phyloP scores from a whole-genome alignment of 1,140 invertebrate genomes.

The Carposina sasakii region DNA sequence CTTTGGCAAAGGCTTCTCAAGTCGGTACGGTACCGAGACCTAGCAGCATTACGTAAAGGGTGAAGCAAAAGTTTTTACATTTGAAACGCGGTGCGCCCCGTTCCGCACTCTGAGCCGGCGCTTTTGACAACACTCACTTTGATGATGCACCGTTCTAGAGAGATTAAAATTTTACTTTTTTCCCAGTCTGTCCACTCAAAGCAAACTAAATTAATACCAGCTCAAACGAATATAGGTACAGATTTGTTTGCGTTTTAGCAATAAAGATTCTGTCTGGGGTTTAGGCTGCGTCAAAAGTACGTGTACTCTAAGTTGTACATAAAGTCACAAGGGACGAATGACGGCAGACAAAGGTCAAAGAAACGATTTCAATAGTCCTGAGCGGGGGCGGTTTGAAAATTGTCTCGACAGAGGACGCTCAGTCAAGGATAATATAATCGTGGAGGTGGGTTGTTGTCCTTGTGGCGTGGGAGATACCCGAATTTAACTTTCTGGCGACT shows the following conservation, averaged over 20 bases:
- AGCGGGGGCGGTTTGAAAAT: conserved; percentile 51
- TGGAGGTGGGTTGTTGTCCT: conserved; percentile 36
- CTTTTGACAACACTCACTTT: conserved; percentile 64
- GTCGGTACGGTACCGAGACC: conserved; percentile 35
- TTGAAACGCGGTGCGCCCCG: conserved; percentile 50
- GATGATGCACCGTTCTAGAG: conserved; percentile 43
- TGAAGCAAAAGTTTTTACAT: conserved; percentile 67
- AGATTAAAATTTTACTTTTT: conserved; percentile 61
- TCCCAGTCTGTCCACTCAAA: conserved; percentile 44
- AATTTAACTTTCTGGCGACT: conserved; percentile 6
- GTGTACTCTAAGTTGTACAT: conserved; percentile 29
- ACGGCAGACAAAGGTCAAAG: conserved; percentile 45
- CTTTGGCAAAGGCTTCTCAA: conserved; percentile 60
- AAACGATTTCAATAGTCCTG: conserved; percentile 45
- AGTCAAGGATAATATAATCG: conserved; percentile 42
- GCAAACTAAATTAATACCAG: conserved; percentile 46
- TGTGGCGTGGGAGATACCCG: conserved; percentile 32
- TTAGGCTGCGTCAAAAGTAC: conserved; percentile 41
- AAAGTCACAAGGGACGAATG: conserved; percentile 42
- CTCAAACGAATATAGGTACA: conserved; percentile 25
- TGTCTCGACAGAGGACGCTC: conserved; percentile 43
- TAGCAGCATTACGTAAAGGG: conserved; percentile 58
- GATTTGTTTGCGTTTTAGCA: conserved; percentile 27
- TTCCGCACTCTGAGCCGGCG: conserved; percentile 47
- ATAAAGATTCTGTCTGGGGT: conserved; percentile 22